These are phyloP conservation scores for Sylvia atricapilla DNA, from an alignment of 2,113 vertebrate species.

Conservation along the genomic window DNA sequence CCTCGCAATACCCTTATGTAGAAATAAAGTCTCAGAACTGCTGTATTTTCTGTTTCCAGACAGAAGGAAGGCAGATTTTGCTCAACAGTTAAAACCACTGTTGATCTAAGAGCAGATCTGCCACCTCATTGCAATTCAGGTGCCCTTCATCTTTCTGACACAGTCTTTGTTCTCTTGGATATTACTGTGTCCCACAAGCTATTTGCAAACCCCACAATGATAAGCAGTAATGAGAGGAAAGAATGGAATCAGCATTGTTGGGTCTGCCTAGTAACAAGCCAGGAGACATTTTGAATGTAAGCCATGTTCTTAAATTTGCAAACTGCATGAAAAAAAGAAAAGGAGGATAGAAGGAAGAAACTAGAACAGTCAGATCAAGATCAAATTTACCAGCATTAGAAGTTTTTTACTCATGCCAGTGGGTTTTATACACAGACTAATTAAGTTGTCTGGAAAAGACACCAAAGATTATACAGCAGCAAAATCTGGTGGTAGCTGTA, in stretches of 20 bases:
- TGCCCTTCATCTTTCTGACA: not conserved
- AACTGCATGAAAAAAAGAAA: not conserved
- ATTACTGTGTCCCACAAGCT: not conserved
- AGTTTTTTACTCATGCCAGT: not conserved
- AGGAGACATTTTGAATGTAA: not conserved
- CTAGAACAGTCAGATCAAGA: not conserved
- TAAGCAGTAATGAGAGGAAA: not conserved
- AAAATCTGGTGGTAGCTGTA: not conserved
- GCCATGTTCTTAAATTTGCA: not conserved
- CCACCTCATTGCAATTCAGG: not conserved
- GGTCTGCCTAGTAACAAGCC: not conserved
- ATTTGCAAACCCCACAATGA: not conserved
- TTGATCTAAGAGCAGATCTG: not conserved
- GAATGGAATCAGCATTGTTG: not conserved
- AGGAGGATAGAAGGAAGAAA: not conserved
- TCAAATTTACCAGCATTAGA: not conserved
- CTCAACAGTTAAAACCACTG: not conserved
- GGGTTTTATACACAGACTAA: not conserved
- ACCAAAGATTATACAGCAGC: not conserved
- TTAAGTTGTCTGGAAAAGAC: not conserved
- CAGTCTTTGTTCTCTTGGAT: not conserved
- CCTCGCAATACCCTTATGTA: not conserved
- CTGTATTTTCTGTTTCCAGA: constrained; percentile 18
- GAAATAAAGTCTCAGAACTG: not conserved
- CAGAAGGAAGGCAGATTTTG: not conserved